phyloP scores from a whole-genome alignment of 2,888 invertebrate species.

The Cartodere bifasciata region DNA sequence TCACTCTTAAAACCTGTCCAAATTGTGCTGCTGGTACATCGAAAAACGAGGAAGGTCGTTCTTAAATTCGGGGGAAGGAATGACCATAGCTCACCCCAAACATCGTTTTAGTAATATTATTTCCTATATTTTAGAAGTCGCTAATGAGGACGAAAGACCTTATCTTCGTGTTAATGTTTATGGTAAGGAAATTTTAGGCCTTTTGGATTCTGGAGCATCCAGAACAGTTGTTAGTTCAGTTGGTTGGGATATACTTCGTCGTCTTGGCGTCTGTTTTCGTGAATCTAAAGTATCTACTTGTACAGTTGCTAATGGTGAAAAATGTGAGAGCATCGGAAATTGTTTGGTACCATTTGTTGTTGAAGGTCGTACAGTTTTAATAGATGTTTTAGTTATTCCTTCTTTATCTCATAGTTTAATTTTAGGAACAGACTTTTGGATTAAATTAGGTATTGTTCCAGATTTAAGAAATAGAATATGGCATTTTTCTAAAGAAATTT shows the following conservation, averaged over 20 bases:
- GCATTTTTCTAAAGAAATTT: conserved; percentile 10
- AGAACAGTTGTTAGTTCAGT: conserved; percentile 7
- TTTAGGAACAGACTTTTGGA: conserved; percentile 15
- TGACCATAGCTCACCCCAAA: too few species aligned
- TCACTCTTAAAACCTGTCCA: too few species aligned
- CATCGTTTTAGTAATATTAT: too few species aligned
- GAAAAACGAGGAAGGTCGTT: too few species aligned
- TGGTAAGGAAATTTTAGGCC: conserved; percentile 3
- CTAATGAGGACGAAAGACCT: conserved; percentile 9
- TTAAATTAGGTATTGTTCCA: conserved; percentile 14
- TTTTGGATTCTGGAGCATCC: conserved; percentile 9
- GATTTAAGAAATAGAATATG: conserved; percentile 13
- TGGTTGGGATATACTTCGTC: conserved; percentile 2
- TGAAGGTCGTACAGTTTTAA: conserved; percentile 7
- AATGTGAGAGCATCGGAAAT: conserved; percentile 9
- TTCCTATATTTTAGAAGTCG: conserved; percentile 12
- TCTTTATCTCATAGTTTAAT: conserved; percentile 11
- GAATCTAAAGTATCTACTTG: background rate
- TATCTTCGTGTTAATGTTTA: conserved; percentile 7
- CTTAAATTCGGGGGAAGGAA: too few species aligned
- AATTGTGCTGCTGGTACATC: too few species aligned
- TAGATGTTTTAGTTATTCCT: conserved; percentile 13
- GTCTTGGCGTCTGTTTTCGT: conserved; percentile 1
- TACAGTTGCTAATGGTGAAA: conserved; percentile 15
- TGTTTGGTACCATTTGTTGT: conserved; percentile 11